Conservation (phyloP, 1,140 invertebrate genomes). For the Pachypeltis micranthus region DNA sequence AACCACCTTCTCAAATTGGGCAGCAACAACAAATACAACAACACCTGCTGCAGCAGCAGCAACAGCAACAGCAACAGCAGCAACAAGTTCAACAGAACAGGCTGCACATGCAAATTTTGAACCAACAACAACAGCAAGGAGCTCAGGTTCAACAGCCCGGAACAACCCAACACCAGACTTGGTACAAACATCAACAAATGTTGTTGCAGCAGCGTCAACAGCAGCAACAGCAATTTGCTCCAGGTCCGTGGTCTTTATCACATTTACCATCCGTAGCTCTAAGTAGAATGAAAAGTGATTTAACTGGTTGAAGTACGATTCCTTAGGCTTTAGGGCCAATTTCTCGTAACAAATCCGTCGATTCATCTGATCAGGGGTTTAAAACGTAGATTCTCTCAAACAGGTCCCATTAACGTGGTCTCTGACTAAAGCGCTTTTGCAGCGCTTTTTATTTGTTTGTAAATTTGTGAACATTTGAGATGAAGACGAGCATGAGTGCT, state of each 20-base stretch:
- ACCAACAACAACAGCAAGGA: constrained; percentile 34
- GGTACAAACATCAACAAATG: constrained; percentile 44
- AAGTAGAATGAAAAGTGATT: too few relatives aligned
- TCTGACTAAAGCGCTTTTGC: too few relatives aligned
- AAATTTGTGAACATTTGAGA: too few relatives aligned
- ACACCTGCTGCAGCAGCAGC: constrained; percentile 32
- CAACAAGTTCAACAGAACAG: constrained; percentile 31
- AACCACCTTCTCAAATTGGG: constrained; percentile 29
- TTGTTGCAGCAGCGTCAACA: constrained; percentile 41
- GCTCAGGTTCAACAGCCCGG: constrained; percentile 29
- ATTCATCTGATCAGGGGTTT: too few relatives aligned
- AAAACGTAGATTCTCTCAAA: too few relatives aligned
- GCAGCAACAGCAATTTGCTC: constrained; percentile 36
- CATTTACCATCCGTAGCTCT: too few relatives aligned
- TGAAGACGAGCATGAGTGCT: too few relatives aligned
- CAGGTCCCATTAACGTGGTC: too few relatives aligned
- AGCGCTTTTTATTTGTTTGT: too few relatives aligned
- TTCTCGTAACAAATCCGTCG: too few relatives aligned
- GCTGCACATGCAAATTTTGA: constrained; percentile 37
- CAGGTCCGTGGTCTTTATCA: constrained; percentile 16
- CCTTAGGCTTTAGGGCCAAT: too few relatives aligned
- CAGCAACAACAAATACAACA: constrained; percentile 32
- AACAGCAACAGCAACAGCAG: constrained; percentile 30
- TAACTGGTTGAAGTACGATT: too few relatives aligned
- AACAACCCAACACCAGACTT: constrained; percentile 38